Evolutionary conservation across 2,888 invertebrate genomes (phyloP).

Genomic region (Hypselothyrea guttata): DNA sequence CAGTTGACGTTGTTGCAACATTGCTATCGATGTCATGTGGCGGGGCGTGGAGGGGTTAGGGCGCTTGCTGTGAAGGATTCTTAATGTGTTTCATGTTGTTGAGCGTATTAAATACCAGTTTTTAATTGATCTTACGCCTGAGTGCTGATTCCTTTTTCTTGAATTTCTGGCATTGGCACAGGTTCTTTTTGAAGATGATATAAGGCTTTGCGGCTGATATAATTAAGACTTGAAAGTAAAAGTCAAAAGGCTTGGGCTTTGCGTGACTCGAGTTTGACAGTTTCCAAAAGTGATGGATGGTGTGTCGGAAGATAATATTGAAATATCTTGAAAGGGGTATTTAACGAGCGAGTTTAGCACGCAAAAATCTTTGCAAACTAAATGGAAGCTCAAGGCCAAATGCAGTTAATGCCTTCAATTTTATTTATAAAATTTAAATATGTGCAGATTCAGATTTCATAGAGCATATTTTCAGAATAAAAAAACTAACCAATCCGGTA

Average conservation of each 20-base stretch:
- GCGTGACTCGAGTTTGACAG: slow-evolving; percentile 32
- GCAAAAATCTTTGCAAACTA: slow-evolving; percentile 1
- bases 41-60: not conserved
- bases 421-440: not conserved
- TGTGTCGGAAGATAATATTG: slow-evolving; percentile 14
- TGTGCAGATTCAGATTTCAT: too few relatives aligned
- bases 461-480: too few relatives aligned
- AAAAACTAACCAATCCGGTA: too few relatives aligned
- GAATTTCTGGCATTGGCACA: slow-evolving; percentile 5
- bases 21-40: slow-evolving; percentile 44
- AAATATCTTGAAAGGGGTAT: slow-evolving; percentile 18
- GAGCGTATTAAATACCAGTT: slow-evolving; percentile 49
- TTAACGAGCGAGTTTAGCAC: not conserved
- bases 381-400: slow-evolving; percentile 1
- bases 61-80: slow-evolving; percentile 50
- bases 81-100: slow-evolving; percentile 52
- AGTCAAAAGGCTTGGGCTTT: slow-evolving; percentile 22
- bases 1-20: slow-evolving; percentile 13
- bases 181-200: slow-evolving; percentile 10
- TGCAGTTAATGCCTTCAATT: not conserved
- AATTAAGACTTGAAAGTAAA: slow-evolving; percentile 44
- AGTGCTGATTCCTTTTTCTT: slow-evolving; percentile 7
- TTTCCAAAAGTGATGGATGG: slow-evolving; percentile 29
- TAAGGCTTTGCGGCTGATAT: slow-evolving; percentile 23
- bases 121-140: slow-evolving; percentile 47